Base-by-base conservation (phyloP, 2,113 vertebrate species). In the Malurus alboscapulatus region DNA sequence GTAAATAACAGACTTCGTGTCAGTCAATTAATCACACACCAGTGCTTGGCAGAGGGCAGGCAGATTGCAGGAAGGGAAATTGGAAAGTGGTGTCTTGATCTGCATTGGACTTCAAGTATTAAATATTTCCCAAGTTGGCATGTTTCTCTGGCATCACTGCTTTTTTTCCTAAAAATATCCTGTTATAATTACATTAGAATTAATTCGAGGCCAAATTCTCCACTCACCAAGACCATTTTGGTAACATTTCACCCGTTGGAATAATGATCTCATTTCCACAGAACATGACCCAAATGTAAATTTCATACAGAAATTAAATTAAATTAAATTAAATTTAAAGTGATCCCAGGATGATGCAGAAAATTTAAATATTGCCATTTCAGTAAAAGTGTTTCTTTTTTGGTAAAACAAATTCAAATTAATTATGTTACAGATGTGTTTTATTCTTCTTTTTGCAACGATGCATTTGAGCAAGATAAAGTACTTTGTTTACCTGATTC, bases 11-110 rank as follows among this genome's bases (percentile, higher is more conserved):
- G 95, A 94, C 93, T 90, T 95, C 63, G 0, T 86, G 96, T 94
- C 93, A 96, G 88, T 95, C 94, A 96, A 94, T 95, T 96, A 96
- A 93, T 96, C 96, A 95, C 90, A 95, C 90, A 69, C 92, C 93
- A 95, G 85, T 88, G 93, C 90, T 25, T 96, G 90, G 93, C 95
- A 93, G 82, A 95, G 96, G 88, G 90, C 88, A 94, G 93, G 85
- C 92, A 92, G 90, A 92, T 65, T 94, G 93, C 85, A 92, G 86
- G 79, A 94, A 86, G 63, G 78, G 63, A 84, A 93, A 95, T 5
- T 74, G 63, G 85, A 84, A 93, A 90, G 44, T 25, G 12, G 67
- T 54, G 32, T 63, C 82, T 85, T 74, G 67, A 90, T 86, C 85
- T 69, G 85, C 3, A 2, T 9, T 71, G 63, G 62, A 76, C 75